phyloP scores from a whole-genome alignment of 2,888 invertebrate genomes.

The Dione vanillae region DNA sequence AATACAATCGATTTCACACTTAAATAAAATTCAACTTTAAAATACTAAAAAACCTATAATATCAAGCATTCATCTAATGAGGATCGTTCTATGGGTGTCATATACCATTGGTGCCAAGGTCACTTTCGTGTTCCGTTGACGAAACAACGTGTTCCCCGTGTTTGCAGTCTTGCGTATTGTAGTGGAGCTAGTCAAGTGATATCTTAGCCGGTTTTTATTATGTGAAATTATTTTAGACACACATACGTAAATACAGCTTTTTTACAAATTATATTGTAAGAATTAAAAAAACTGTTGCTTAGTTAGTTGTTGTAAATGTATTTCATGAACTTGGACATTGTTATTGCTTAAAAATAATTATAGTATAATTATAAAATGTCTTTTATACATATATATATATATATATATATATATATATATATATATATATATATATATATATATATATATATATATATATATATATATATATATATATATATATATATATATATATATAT shows the following conservation, averaged over 20 bases:
- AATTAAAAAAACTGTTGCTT: no score
- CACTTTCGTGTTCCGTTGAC: constrained; percentile 52
- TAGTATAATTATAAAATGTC: no score
- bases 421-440: no score
- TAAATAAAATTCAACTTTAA: neutral
- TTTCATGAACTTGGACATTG: no score
- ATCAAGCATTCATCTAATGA: constrained; percentile 4
- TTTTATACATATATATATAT: no score
- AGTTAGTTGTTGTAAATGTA: no score
- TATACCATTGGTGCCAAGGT: constrained; percentile 60
- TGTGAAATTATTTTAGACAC: neutral
- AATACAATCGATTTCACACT: neutral
- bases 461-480: no score
- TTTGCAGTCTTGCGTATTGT: constrained; percentile 43
- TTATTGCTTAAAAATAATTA: no score
- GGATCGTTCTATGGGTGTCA: constrained; percentile 24
- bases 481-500: no score
- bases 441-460: no score
- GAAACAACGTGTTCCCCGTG: constrained; percentile 47
- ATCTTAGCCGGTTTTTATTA: constrained; percentile 14
- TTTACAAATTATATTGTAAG: neutral
- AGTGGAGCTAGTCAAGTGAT: constrained; percentile 34
- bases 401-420: no score
- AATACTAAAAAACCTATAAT: neutral
- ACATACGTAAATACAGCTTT: neutral